Conservation (phyloP, 2,113 vertebrate species). For the Anseranas semipalmata region DNA sequence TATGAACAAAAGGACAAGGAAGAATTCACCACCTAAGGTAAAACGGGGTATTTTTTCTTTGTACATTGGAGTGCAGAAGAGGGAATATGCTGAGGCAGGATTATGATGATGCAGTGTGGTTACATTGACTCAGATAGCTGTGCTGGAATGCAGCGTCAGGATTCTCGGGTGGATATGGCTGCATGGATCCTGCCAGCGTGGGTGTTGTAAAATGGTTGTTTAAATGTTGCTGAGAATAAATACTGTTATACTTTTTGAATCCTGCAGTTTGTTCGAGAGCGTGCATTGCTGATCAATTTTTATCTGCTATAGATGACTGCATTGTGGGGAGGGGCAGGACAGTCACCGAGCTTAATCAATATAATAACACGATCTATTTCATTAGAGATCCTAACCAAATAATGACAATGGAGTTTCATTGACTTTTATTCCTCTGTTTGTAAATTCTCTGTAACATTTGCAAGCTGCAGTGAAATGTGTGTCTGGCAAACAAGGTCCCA, state of each 20-base stretch:
- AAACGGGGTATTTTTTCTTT: constrained; percentile 56
- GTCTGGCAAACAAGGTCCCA: background rate
- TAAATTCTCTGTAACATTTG: background rate
- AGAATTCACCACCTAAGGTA: constrained; percentile 73
- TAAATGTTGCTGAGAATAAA: background rate
- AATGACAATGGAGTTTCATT: constrained; percentile 16
- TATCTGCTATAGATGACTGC: constrained; percentile 33
- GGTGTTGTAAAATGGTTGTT: background rate
- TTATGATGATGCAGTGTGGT: constrained; percentile 41
- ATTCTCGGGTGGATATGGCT: constrained; percentile 22
- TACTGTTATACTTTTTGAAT: background rate
- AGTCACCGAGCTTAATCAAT: background rate
- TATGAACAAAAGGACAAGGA: constrained; percentile 56
- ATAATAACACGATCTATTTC: constrained; percentile 39
- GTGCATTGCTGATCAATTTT: background rate
- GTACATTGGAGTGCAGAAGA: constrained; percentile 15
- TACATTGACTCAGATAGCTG: constrained; percentile 36
- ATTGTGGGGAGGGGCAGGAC: constrained; percentile 63
- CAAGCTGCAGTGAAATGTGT: background rate
- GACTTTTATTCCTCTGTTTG: background rate
- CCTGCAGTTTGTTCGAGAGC: background rate
- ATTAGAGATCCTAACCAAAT: constrained; percentile 10
- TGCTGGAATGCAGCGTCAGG: constrained; percentile 47
- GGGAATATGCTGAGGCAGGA: constrained; percentile 61
- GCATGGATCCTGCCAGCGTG: background rate